phyloP scores from a whole-genome alignment of 2,888 invertebrate genomes.

The Nycteola revayana region DNA sequence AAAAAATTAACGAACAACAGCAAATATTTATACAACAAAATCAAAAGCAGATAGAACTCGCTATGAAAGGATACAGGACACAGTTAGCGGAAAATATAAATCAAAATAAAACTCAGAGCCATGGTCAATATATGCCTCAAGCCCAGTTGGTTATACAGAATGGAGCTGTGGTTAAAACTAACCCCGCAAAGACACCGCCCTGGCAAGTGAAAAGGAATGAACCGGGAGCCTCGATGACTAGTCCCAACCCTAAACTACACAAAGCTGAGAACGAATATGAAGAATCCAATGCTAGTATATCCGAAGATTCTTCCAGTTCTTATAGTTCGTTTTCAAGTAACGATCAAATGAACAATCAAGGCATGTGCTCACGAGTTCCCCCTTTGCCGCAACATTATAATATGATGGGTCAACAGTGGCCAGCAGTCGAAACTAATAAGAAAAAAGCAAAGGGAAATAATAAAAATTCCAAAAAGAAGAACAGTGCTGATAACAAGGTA shows the following conservation, averaged over 20 bases:
- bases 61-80: slow-evolving; percentile 73
- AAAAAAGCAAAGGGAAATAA: slow-evolving; percentile 82
- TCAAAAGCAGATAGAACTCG: slow-evolving; percentile 78
- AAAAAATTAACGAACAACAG: slow-evolving; percentile 80
- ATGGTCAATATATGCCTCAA: slow-evolving; percentile 60
- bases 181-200: slow-evolving; percentile 80
- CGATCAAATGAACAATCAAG: slow-evolving; percentile 65
- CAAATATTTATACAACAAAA: slow-evolving; percentile 81
- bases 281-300: slow-evolving; percentile 55
- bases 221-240: slow-evolving; percentile 47
- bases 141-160: slow-evolving; percentile 73
- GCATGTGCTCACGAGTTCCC: slow-evolving; percentile 86
- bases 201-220: slow-evolving; percentile 80
- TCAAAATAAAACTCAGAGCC: slow-evolving; percentile 54
- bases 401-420: slow-evolving; percentile 74
- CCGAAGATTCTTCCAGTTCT: slow-evolving; percentile 60
- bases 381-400: slow-evolving; percentile 86
- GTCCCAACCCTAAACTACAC: slow-evolving; percentile 58
- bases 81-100: slow-evolving; percentile 59
- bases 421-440: slow-evolving; percentile 57
- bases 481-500: slow-evolving; percentile 54
- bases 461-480: slow-evolving; percentile 77
- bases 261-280: slow-evolving; percentile 68
- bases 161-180: slow-evolving; percentile 74
- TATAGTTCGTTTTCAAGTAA: slow-evolving; percentile 57